Evolutionary conservation across 2,888 invertebrate species (phyloP).

Genomic region (Dicranocentrus wangi): DNA sequence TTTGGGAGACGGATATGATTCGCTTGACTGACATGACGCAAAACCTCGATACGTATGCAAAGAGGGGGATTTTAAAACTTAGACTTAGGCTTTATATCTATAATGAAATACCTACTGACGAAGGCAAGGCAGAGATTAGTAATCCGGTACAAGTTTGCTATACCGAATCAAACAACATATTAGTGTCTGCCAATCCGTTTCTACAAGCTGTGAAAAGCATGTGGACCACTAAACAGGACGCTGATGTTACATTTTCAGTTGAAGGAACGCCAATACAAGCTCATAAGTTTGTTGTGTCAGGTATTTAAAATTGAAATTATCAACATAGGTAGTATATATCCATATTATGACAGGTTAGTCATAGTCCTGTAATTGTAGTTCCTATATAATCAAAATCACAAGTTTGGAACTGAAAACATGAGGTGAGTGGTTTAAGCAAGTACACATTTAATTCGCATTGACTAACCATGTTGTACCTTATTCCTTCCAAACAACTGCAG

Average conservation of each 20-base stretch:
- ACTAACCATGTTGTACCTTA: no score
- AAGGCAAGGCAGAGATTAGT: slow-evolving; percentile 24
- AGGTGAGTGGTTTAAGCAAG: no score
- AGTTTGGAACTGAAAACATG: no score
- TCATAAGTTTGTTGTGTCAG: slow-evolving; percentile 26
- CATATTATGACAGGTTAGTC: neutral
- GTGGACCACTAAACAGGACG: slow-evolving; percentile 5
- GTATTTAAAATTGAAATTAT: slow-evolving; percentile 13
- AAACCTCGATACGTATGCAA: slow-evolving; percentile 15
- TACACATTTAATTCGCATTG: no score
- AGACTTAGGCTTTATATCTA: slow-evolving; percentile 41
- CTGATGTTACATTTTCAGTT: slow-evolving; percentile 26
- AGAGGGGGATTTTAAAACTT: slow-evolving; percentile 1
- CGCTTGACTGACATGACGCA: neutral
- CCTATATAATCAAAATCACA: no score
- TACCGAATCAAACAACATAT: neutral
- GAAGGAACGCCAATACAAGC: slow-evolving; percentile 28
- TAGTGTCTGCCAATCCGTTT: neutral
- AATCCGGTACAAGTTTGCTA: slow-evolving; percentile 37
- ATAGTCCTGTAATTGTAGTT: no score
- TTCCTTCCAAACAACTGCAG: no score
- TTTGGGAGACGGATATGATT: slow-evolving; percentile 50
- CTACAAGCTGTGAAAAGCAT: slow-evolving; percentile 14
- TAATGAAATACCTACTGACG: slow-evolving; percentile 29
- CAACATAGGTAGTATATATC: neutral